Conservation (phyloP, 1,140 invertebrate genomes). For the Globodera rostochiensis region DNA sequence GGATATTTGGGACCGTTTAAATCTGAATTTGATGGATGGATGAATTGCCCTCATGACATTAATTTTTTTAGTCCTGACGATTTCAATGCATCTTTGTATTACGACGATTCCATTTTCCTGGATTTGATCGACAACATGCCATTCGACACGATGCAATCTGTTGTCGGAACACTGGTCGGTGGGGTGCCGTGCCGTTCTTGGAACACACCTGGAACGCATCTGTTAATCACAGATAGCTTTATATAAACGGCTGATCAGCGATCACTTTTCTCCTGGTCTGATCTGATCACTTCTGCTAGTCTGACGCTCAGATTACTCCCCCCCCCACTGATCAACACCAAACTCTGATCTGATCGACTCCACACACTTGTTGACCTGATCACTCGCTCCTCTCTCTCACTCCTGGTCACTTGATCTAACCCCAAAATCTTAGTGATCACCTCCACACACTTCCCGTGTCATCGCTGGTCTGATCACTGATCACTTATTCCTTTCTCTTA, state of each 20-base stretch:
- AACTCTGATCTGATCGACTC: no score
- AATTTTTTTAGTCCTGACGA: slow-evolving; percentile 49
- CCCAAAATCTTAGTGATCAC: not conserved
- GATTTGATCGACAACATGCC: slow-evolving; percentile 68
- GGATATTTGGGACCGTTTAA: no score
- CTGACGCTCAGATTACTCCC: not conserved
- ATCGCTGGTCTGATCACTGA: not conserved
- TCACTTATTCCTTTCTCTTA: no score
- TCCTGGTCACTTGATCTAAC: not conserved
- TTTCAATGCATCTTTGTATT: slow-evolving; percentile 61
- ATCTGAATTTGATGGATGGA: no score
- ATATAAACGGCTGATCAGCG: no score
- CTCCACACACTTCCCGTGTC: not conserved
- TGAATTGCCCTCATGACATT: not conserved
- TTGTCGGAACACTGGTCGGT: slow-evolving; percentile 54
- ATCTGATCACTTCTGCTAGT: not conserved
- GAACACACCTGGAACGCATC: no score
- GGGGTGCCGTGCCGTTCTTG: not conserved
- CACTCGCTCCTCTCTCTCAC: not conserved
- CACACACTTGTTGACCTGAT: no score
- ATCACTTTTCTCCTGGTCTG: not conserved
- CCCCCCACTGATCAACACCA: not conserved
- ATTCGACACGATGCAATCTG: slow-evolving; percentile 66
- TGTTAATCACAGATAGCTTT: no score
- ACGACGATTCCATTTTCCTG: slow-evolving; percentile 62